Base-by-base conservation (phyloP, 2,113 vertebrate genomes). In the human region DNA sequence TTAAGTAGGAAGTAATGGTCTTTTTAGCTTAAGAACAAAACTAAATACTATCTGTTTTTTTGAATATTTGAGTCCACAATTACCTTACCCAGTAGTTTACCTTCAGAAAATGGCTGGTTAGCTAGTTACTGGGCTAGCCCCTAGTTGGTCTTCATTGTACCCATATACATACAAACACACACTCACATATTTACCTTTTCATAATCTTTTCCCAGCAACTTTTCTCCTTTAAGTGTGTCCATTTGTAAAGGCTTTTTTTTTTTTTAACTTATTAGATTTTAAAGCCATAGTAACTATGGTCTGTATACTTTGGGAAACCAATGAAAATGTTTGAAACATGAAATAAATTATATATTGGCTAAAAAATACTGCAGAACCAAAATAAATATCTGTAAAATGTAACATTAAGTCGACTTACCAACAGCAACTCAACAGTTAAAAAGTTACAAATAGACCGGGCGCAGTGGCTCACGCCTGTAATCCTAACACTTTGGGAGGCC, bases 331-430 rank as follows among this genome's bases (percentile, higher is more conserved):
- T 13, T 59, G 40, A 35, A 35, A 88, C 32, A 20, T 32, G 32
- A 92, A 79, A 80, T 94, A 92, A 79, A 40, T 81, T 52, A 80
- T 38, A 43, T 57, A 61, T n/a, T 75, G 7, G 23, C 30, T 93
- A 66, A 94, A 84, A 94, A 89, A 92, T 94, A 40, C 48, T 27
- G 13, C 16, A 94, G 66, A 86, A 76, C 57, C 43, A 80, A 92
- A 94, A 80, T 89, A 92, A 94, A 75, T 89, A 23, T 43, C 55
- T 84, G 70, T 52, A 89, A 97, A 94, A 92, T 64, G 48, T 85
- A 75, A 43, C 30, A 68, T 61, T 94, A 76, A 59, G 52, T 80
- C 72, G 89, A 55, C 72, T 25, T 86, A 68, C 23, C 18, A 82
- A 59, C 8, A 76, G 25, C 87, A 85, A 80, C 22, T 94, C 55